Evolutionary conservation across 2,888 invertebrate species (phyloP), one percentile per base, ranked within the genome.

Genomic region (Drosophila cracens): DNA sequence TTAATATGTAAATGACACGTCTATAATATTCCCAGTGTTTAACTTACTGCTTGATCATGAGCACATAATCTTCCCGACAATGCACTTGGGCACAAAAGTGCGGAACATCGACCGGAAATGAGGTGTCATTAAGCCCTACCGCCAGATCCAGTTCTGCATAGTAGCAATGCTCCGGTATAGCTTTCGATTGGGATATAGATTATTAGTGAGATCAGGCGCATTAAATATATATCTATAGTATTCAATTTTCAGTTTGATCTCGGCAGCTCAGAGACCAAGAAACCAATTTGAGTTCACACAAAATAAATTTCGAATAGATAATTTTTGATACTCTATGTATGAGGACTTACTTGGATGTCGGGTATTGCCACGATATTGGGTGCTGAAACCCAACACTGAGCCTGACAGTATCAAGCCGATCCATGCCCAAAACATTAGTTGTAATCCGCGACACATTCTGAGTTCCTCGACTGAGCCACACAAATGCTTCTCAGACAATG

Each of bases 31-130:
- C 36, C 16, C 21, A 58, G 21, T 3, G 6, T 1, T 27, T 0
- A 13, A 87, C 87, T 86, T 74, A 91, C 91, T 92, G 85, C 53
- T 79, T 82, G n/a, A 91, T 82, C 68, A 82, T 65, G 46, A 91
- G 81, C 31, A 91, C 84, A 53, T 81, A 92, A 58, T 92, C 92
- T 16, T 90, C 83, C 1, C 82, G 82, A 33, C 91, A 91, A 60
- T 75, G 58, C 3, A 91, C 61, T 33, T 70, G 61, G 11, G 82
- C 82, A 43, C 92, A 91, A 49, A 75, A 72, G 18, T 71, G 64
- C 7, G 73, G 43, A 0, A 80, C 62, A 62, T 83, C 69, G 21
- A 76, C 74, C 18, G 91, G 91, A 62, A 68, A 78, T 11, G 77
- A 7, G 4, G 78, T 85, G 5, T 60, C 69, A 51, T 91, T 85